Base-by-base conservation (phyloP, 2,888 invertebrate species). In the Polyploca ridens region DNA sequence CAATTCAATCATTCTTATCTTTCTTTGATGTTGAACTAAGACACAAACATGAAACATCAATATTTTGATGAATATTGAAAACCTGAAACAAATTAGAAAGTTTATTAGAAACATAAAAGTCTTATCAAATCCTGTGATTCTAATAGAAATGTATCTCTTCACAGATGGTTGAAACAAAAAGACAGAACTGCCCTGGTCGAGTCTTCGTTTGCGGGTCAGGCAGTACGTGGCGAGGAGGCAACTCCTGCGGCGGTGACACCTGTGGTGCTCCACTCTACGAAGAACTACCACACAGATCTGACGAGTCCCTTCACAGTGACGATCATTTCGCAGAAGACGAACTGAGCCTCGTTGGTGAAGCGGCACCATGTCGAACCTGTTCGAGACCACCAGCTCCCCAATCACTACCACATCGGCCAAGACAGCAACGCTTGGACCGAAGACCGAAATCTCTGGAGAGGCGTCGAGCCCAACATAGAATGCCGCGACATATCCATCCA, bases 281-380 rank as follows among this genome's bases (percentile, higher is more conserved):
- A 90, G 97, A 97, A 83, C 94, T 98, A 58, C 95, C 95, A 0
- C 95, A 95, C 69, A 93, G 95, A 67, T 96, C 96, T 13, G 94
- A 96, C 49, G 94, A 94, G 77, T 93, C 93, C 46, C 79, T 94
- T 33, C 96, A 96, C 81, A 97, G 97, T 82, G 97, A 97, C 82
- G 97, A 97, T 80, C 97, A 97, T 81, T 97, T 97, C 82, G 97
- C 97, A 62, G 97, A 97, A 89, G 97, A 97, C 83, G 97, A 97
- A 82, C 94, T 97, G 14, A 96, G 94, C 66, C 85, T 94, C 13
- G 94, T 93, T 1, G 94, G 88, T 71, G 94, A 87, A 88, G 93
- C 91, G 63, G 94, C 90, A 8, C 94, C 90, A 13, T 94, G 93
- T 79, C 86, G 93, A 70, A 90, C 91, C 58, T 93, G 93, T 67